Conservation (phyloP, 2,888 invertebrate genomes). For the Xestia rhomboidea region DNA sequence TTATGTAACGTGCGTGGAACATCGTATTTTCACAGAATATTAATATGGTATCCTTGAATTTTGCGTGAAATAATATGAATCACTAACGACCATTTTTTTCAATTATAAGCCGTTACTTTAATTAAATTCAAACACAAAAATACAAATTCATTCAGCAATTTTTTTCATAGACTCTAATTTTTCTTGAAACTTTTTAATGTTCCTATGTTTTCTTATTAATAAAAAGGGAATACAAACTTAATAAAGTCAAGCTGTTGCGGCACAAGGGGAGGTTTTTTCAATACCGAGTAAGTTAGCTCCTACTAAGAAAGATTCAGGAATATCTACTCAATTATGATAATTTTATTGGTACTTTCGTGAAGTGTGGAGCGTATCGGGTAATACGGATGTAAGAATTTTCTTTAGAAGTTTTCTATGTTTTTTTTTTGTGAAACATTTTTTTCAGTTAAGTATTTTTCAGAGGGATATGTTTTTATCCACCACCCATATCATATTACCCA, state of each 20-base stretch:
- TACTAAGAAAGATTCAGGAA: conserved; percentile 37
- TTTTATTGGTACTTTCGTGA: conserved; percentile 56
- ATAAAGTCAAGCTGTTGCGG: conserved; percentile 58
- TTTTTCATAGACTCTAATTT: not conserved
- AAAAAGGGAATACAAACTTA: conserved; percentile 42
- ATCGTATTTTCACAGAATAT: conserved; percentile 3
- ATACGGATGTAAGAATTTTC: conserved; percentile 26
- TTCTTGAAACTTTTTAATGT: conserved; percentile 1
- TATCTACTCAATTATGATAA: conserved; percentile 63
- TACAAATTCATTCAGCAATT: not conserved
- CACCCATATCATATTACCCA: no score
- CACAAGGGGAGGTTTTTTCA: conserved; percentile 32
- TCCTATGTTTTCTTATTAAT: conserved; percentile 36
- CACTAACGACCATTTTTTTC: not conserved
- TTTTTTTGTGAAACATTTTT: conserved; percentile 14
- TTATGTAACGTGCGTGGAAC: not conserved
- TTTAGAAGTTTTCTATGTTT: conserved; percentile 15
- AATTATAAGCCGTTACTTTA: not conserved
- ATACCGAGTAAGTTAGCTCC: conserved; percentile 43
- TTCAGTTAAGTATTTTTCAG: not conserved
- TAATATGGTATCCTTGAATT: not conserved
- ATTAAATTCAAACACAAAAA: not conserved
- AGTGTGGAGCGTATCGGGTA: conserved; percentile 22
- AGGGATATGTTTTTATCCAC: not conserved
- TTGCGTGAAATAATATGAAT: not conserved